Base-by-base conservation (phyloP, 2,113 vertebrate genomes). In the Anser brachyrhynchus region DNA sequence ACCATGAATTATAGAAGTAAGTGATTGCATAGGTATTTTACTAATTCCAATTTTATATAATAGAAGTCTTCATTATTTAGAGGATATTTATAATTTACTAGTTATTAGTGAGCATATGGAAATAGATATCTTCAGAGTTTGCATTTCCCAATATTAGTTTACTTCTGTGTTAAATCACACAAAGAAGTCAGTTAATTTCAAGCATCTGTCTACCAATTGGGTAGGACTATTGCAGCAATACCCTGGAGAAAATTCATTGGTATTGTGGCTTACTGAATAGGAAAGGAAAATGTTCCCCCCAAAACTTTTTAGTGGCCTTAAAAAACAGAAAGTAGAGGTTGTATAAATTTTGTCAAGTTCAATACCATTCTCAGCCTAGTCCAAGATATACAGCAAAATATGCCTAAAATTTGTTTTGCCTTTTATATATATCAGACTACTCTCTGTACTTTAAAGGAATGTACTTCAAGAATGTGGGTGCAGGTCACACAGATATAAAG, bases 401-500 rank as follows among this genome's bases (percentile, higher is more conserved):
- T n/a, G 69, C 35, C 58, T 79, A 35, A 79, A 72, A 66, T n/a
- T 20, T 58, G 10, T 49, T 66, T 79, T 79, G 9, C 6, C 11
- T 18, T 35, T 83, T 23, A 59, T 67, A 37, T 51, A 46, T 80
- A 22, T 33, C 9, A 29, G 44, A 64, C 12, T 75, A 12, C 3
- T 43, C 26, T 62, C 52, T 39, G 19, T 87, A n/a, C 77, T 71
- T 74, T 66, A 17, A 72, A 76, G 20, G 18, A 25, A 21, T 6
- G 3, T 22, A 51, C 10, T 28, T n/a, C 44, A 19, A 9, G 25
- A 4, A 33, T 21, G 18, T 4, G 18, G 23, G 3, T 74, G 31
- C 52, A 80, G 55, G 37, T 2, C 2, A 0, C 22, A 18, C 18
- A 65, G 13, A n/a, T 1, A 1, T 0, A 52, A 62, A 78, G 57